phyloP scores from a whole-genome alignment of 1,140 invertebrate genomes.

The Drosophila pandora region DNA sequence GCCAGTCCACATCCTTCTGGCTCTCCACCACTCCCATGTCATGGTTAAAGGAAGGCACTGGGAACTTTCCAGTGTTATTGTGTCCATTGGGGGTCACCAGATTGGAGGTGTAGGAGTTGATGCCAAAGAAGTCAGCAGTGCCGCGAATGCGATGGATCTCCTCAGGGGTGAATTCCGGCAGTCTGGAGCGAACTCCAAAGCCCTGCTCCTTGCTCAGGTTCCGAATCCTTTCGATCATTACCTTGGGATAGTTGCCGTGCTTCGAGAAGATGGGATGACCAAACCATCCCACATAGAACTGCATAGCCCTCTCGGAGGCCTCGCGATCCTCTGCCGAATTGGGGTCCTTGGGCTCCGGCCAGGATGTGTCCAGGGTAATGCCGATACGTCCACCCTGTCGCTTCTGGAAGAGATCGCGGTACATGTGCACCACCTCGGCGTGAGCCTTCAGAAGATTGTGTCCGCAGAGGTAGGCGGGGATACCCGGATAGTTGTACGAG shows the following conservation, averaged over 20 bases:
- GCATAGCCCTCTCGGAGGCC: conserved; percentile 85
- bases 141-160: conserved; percentile 86
- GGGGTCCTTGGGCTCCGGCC: conserved; percentile 86
- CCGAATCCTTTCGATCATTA: conserved; percentile 86
- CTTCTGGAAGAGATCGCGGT: conserved; percentile 86
- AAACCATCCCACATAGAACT: conserved; percentile 86
- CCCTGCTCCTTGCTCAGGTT: conserved; percentile 86
- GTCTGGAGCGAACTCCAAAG: conserved; percentile 84
- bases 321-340: conserved; percentile 84
- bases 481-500: conserved; percentile 85
- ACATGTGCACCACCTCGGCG: conserved; percentile 87
- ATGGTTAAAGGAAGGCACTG: conserved; percentile 84
- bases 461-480: conserved; percentile 86
- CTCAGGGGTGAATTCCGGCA: conserved; percentile 86
- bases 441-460: conserved; percentile 88
- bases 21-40: conserved; percentile 84
- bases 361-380: conserved; percentile 86
- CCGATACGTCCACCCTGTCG: conserved; percentile 87
- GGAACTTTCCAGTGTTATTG: conserved; percentile 82
- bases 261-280: conserved; percentile 87
- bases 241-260: conserved; percentile 87
- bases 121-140: conserved; percentile 86
- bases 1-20: conserved; percentile 84
- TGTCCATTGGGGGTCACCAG: conserved; percentile 82
- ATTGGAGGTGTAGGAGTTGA: conserved; percentile 86